Percentiles rank a stretch among this genome's conserved stretches.
phyloP scores from a whole-genome alignment of 2,797 vertebrate species.

The Enteromius unitaeniatus region DNA sequence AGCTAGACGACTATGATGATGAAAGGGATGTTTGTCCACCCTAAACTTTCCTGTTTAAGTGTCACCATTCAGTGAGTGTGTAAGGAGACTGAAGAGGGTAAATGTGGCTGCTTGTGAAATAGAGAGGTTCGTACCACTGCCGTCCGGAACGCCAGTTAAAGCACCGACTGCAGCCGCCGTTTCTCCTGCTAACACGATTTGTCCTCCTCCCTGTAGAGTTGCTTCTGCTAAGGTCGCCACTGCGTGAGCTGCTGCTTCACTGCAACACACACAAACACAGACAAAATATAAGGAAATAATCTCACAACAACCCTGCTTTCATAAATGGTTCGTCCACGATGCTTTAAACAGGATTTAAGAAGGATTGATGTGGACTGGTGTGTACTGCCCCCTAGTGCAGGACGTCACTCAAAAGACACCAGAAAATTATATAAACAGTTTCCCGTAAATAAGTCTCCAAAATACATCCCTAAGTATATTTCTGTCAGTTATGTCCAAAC shows the following conservation, averaged over 20 bases:
- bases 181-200: constrained; percentile 95
- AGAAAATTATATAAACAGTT: background rate
- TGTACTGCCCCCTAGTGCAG: constrained; percentile 58
- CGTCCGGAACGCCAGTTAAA: constrained; percentile 94
- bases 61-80: background rate
- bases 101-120: background rate
- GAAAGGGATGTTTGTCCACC: background rate
- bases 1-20: background rate
- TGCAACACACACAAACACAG: constrained; percentile 73
- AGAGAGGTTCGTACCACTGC: constrained; percentile 84
- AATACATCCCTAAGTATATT: background rate
- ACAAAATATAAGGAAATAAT: background rate
- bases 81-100: background rate
- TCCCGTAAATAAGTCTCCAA: background rate
- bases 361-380: background rate
- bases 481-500: background rate
- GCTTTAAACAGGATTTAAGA: background rate
- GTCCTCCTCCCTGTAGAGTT: constrained; percentile 96
- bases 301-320: background rate
- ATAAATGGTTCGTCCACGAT: background rate
- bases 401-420: background rate
- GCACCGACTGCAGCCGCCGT: constrained; percentile 96
- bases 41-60: background rate
- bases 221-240: constrained; percentile 97
- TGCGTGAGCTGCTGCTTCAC: constrained; percentile 96